phyloP scores from a whole-genome alignment of 2,797 vertebrate genomes.

The Aphelocoma californica region DNA sequence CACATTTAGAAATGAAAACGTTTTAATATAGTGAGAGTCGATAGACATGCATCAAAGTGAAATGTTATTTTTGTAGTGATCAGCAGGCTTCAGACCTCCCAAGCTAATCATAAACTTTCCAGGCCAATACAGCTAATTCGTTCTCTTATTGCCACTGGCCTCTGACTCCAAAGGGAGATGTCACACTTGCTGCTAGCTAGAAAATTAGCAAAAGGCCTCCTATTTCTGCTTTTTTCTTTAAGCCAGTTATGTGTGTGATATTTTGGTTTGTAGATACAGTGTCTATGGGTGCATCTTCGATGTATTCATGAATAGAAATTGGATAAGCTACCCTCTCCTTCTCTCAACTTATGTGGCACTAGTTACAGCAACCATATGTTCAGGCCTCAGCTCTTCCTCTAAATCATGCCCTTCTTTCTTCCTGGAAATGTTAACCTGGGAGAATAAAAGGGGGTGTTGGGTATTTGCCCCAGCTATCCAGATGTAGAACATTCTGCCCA shows the following conservation, averaged over 20 bases:
- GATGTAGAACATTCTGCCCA: not conserved
- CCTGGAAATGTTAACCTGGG: not conserved
- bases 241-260: not conserved
- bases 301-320: not conserved
- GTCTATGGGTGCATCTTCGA: not conserved
- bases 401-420: not conserved
- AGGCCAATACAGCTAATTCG: not conserved
- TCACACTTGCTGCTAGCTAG: not conserved
- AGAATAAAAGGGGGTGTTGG: not conserved
- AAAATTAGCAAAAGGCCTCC: not conserved
- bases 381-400: not conserved
- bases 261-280: not conserved
- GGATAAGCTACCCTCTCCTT: not conserved
- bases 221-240: not conserved
- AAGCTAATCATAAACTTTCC: constrained; percentile 30
- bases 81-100: constrained; percentile 40
- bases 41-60: constrained; percentile 31
- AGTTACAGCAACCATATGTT: not conserved
- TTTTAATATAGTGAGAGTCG: constrained; percentile 40
- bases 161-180: not conserved
- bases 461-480: not conserved
- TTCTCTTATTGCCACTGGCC: constrained; percentile 8
- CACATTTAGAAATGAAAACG: constrained; percentile 39
- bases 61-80: constrained; percentile 38
- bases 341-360: not conserved